Evolutionary conservation across 2,797 vertebrate species (phyloP).

Genomic region (Malurus splendens): DNA sequence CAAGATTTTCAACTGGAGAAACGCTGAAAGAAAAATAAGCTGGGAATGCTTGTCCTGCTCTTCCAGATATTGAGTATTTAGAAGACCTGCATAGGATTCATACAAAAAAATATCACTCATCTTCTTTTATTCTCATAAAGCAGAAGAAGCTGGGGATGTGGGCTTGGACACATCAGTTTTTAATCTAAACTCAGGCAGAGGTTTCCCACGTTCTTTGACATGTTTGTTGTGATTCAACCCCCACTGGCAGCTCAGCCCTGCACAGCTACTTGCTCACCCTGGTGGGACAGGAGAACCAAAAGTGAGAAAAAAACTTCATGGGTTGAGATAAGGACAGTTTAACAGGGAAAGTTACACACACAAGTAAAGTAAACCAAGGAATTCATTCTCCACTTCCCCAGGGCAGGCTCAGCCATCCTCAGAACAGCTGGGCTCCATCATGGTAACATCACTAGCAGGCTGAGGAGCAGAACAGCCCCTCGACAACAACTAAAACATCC

Average conservation of each 20-base stretch:
- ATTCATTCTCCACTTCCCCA: background rate
- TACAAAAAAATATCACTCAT: background rate
- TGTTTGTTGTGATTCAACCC: fast-evolving
- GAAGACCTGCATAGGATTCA: background rate
- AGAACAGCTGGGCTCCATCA: background rate
- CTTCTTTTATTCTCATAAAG: background rate
- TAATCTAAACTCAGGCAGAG: background rate
- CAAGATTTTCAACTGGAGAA: background rate
- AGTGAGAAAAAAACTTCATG: background rate
- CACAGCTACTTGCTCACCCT: fast-evolving
- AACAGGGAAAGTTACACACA: fast-evolving
- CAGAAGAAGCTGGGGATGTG: background rate
- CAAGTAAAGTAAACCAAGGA: background rate
- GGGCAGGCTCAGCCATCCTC: background rate
- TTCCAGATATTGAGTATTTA: background rate
- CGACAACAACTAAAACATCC: background rate
- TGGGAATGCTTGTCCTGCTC: background rate
- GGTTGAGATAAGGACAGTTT: background rate
- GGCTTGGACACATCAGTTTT: background rate
- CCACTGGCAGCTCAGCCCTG: background rate
- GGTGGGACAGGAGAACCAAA: background rate
- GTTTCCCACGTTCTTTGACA: background rate
- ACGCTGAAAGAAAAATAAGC: background rate
- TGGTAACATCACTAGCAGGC: fast-evolving
- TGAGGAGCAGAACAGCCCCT: background rate